These are phyloP conservation scores for Hyperopisus bebe DNA, from an alignment of 2,113 vertebrate genomes.

Conservation along the genomic window DNA sequence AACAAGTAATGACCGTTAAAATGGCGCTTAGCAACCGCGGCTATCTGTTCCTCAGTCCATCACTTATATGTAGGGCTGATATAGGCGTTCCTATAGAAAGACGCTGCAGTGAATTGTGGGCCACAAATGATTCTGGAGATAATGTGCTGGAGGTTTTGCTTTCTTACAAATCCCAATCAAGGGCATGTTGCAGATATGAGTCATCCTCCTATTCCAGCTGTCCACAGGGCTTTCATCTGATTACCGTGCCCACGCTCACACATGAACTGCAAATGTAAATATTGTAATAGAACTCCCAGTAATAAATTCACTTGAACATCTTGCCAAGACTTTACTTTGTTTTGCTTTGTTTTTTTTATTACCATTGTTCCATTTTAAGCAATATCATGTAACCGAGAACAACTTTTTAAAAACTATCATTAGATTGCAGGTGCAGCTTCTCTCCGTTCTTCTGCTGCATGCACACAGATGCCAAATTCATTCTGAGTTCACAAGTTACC, in stretches of 20 bases:
- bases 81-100: conserved; percentile 23
- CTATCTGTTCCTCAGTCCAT: neutral
- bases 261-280: conserved; percentile 64
- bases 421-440: neutral
- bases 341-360: conserved; percentile 7
- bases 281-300: conserved; percentile 61
- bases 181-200: conserved; percentile 66
- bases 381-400: conserved; percentile 40
- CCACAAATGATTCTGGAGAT: conserved; percentile 46
- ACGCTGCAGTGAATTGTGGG: conserved; percentile 45
- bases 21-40: neutral
- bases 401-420: conserved; percentile 40
- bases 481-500: neutral
- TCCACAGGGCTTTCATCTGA: conserved; percentile 65
- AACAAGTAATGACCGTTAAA: neutral
- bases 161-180: conserved; percentile 57
- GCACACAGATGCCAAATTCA: neutral
- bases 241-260: conserved; percentile 62
- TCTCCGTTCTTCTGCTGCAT: neutral
- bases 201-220: conserved; percentile 64
- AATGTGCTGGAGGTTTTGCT: conserved; percentile 47
- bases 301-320: conserved; percentile 52
- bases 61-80: neutral
- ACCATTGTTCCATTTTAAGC: conserved; percentile 39
- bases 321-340: conserved; percentile 39